Evolutionary conservation across 2,888 invertebrate genomes (phyloP).

Genomic region (Alloscopus bannaensis): DNA sequence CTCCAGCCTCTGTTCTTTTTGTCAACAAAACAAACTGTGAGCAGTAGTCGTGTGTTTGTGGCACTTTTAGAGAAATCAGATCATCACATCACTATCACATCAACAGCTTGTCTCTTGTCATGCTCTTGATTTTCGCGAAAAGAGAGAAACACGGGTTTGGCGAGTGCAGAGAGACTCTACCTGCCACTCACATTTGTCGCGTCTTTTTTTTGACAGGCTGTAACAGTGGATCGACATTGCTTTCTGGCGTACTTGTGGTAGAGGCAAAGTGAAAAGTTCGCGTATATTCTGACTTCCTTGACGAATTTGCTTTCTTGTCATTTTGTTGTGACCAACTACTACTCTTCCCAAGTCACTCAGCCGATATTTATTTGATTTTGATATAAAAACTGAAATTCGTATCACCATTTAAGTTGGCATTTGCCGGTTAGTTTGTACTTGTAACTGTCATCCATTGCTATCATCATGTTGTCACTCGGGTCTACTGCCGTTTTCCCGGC

Average conservation of each 20-base stretch:
- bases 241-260: too few species aligned
- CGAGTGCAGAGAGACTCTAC: conserved; percentile 32
- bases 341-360: too few species aligned
- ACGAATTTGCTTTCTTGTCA: too few species aligned
- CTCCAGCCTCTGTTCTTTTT: not conserved
- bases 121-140: conserved; percentile 29
- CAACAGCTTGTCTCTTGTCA: conserved; percentile 56
- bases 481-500: conserved; percentile 19
- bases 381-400: too few species aligned
- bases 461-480: conserved; percentile 35
- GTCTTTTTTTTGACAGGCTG: not conserved
- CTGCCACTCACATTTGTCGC: conserved; percentile 42
- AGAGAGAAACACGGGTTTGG: conserved; percentile 39
- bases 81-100: conserved; percentile 31
- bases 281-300: too few species aligned
- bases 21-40: not conserved
- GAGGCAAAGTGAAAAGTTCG: too few species aligned
- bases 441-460: not conserved
- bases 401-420: too few species aligned
- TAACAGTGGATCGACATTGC: too few species aligned
- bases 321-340: too few species aligned
- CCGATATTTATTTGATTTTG: too few species aligned
- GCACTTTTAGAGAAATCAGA: conserved; percentile 14
- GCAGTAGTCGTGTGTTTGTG: not conserved
- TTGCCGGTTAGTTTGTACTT: too few species aligned